Base-by-base conservation (phyloP, 2,888 invertebrate genomes). In the Masnerella sp. region DNA sequence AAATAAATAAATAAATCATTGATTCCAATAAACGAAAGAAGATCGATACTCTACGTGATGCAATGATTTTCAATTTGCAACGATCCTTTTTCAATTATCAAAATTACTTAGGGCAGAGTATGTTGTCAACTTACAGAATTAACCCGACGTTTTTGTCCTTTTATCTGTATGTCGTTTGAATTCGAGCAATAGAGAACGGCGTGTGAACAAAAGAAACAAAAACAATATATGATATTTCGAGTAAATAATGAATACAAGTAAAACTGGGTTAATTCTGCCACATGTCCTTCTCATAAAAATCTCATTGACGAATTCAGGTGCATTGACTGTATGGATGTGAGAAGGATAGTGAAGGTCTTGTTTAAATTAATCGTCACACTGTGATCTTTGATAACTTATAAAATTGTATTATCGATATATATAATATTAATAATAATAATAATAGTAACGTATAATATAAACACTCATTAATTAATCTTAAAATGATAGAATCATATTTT, bases 391-490 rank as follows among this genome's bases (percentile, higher is more conserved):
- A 77, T 82, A 77, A 79, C 75, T 78, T 77, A 79, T 75, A 78
- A 82, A 83, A 80, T 72, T 82, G 77, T 82, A 83, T 83, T 81
- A 78, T 80, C 72, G 56, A 77, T 69, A 81, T 81, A 80, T 81
- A 79, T 72, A 81, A 28, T 28, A 28, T 28, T 9, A n/a, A 28
- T 28, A 28, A 9, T 9, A 9, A 28, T 28, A 28, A 9, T 75
- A 77, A 75, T 82, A 82, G 5, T 34, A 11, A 34, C 52, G 22
- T 28, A 28, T 28, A n/a, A n/a, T n/a, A n/a, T n/a, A n/a, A n/a
- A n/a, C n/a, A n/a, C n/a, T n/a, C n/a, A n/a, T n/a, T n/a, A n/a
- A n/a, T n/a, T n/a, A n/a, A n/a, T n/a, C n/a, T n/a, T n/a, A n/a
- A n/a, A n/a, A n/a, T n/a, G n/a, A n/a, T n/a, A n/a, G n/a, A n/a